Percentiles rank a stretch among this genome's conserved stretches.
Conservation (phyloP, 2,113 vertebrate species). For the Pygoscelis adeliae region DNA sequence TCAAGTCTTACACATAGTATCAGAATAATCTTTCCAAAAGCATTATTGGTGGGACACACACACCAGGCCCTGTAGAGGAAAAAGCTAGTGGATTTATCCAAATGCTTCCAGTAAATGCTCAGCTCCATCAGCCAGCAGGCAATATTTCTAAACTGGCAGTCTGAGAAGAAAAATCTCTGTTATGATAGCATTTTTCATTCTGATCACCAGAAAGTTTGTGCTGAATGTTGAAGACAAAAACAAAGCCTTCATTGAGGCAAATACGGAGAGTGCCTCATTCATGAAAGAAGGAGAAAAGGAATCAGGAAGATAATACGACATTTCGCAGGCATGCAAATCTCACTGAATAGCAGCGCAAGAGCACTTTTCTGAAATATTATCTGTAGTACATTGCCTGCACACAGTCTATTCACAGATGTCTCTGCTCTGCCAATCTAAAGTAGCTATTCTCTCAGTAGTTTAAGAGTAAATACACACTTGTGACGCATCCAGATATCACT, state of each 20-base stretch:
- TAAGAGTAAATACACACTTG: neutral
- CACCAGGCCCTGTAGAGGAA: neutral
- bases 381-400: neutral
- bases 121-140: neutral
- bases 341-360: neutral
- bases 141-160: neutral
- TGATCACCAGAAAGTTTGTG: neutral
- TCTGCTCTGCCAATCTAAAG: neutral
- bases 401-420: neutral
- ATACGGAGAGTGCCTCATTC: slow-evolving; percentile 29
- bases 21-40: neutral
- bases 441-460: neutral
- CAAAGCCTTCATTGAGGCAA: slow-evolving; percentile 60
- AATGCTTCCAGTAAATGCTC: neutral
- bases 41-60: fast-evolving
- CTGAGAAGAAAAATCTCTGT: neutral
- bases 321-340: slow-evolving; percentile 37
- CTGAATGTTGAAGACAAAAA: neutral
- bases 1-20: neutral
- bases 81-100: neutral
- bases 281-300: neutral
- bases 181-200: neutral
- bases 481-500: neutral
- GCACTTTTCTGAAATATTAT: neutral
- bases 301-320: slow-evolving; percentile 22